A percentile compares a stretch with the other conserved stretches of the same genome.
Conservation (phyloP, 2,113 vertebrate species). For the Emydura subglobosa region DNA sequence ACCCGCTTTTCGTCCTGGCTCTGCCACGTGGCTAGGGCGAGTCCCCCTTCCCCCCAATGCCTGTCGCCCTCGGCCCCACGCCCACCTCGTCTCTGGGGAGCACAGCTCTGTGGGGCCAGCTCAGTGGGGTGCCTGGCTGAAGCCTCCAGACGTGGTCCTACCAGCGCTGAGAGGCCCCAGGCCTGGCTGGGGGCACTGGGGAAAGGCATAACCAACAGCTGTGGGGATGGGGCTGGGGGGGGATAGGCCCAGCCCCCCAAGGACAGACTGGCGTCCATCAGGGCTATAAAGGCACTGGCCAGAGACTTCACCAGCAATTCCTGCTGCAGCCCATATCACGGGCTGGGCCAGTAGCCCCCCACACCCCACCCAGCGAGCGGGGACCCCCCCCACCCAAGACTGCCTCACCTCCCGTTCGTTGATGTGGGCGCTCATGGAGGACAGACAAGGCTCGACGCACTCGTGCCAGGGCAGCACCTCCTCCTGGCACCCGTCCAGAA, state of each 20-base stretch:
- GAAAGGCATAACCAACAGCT: neutral
- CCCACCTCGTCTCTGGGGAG: too few relatives aligned
- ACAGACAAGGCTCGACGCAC: conserved; percentile 92
- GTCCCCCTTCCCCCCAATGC: neutral
- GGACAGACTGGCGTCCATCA: neutral
- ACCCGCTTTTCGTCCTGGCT: neutral
- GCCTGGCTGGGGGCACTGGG: neutral
- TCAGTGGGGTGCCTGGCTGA: too few relatives aligned
- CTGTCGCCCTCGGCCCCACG: fast-evolving
- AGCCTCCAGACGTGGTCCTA: too few relatives aligned
- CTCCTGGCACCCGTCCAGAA: conserved; percentile 88
- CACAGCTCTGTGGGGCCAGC: too few relatives aligned
- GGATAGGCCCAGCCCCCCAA: fast-evolving
- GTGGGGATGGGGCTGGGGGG: neutral
- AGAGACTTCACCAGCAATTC: neutral
- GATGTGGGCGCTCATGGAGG: conserved; percentile 84
- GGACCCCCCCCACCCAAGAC: neutral
- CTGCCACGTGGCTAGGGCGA: neutral
- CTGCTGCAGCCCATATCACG: fast-evolving
- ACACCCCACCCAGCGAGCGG: neutral
- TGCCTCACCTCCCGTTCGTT: conserved; percentile 87
- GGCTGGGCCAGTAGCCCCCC: neutral
- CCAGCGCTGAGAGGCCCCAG: neutral
- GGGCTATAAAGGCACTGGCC: neutral
- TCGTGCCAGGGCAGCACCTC: conserved; percentile 92